These are phyloP conservation scores for Diploptera punctata DNA, from an alignment of 2,888 invertebrate species.

Conservation along the genomic window DNA sequence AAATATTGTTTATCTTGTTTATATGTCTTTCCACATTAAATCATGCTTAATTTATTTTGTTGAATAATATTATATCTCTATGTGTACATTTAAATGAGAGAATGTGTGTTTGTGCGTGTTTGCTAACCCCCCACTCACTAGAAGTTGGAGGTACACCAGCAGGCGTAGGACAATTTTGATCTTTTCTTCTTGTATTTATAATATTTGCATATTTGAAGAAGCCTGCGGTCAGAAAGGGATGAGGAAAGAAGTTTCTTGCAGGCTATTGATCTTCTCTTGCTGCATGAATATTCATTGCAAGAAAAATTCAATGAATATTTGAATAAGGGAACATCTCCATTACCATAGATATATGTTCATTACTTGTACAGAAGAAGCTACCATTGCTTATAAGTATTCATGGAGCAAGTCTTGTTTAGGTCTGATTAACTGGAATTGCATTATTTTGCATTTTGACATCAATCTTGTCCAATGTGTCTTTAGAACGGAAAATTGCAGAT, in stretches of 20 bases:
- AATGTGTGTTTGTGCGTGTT: not conserved
- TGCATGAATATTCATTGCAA: slow-evolving; percentile 3
- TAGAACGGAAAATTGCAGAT: no score
- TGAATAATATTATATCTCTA: not conserved
- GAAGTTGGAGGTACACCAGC: slow-evolving; percentile 1
- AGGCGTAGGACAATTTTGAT: slow-evolving; percentile 1
- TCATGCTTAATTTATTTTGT: not conserved
- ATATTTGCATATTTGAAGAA: slow-evolving; percentile 5
- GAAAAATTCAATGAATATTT: slow-evolving; percentile 3
- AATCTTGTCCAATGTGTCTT: no score
- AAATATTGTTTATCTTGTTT: no score
- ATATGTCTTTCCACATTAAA: no score
- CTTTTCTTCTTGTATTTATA: not conserved
- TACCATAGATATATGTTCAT: not conserved
- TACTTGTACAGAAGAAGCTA: not conserved
- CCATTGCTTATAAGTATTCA: not conserved
- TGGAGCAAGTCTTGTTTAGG: not conserved
- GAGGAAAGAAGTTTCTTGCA: not conserved
- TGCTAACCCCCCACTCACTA: not conserved
- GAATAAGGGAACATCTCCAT: not conserved
- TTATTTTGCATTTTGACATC: not conserved
- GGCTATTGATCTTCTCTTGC: not conserved
- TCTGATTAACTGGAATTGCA: not conserved
- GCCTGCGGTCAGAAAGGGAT: not conserved
- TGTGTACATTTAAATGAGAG: not conserved